These are phyloP conservation scores for Sarcoramphus papa DNA, from an alignment of 2,797 vertebrate species.

Conservation along the genomic window DNA sequence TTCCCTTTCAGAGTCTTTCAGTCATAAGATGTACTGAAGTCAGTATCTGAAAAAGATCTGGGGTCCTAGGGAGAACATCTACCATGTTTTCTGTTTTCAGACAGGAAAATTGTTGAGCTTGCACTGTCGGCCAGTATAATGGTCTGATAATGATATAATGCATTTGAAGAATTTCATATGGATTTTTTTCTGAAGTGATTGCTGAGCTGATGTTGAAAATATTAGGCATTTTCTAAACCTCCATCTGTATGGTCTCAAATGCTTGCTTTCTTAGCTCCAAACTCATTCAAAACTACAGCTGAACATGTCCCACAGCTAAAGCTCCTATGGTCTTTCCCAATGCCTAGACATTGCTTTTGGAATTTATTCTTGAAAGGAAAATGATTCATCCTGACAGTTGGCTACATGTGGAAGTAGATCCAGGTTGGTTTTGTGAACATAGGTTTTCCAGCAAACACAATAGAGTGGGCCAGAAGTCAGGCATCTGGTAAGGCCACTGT, in stretches of 20 bases:
- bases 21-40: background rate
- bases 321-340: background rate
- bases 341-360: background rate
- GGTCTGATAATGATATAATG: background rate
- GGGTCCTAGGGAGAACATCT: background rate
- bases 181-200: background rate
- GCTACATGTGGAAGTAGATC: background rate
- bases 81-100: background rate
- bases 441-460: background rate
- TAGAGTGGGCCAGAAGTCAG: background rate
- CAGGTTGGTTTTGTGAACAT: background rate
- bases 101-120: background rate
- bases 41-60: background rate
- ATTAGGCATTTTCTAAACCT: background rate
- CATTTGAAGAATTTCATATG: background rate
- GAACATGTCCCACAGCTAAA: background rate
- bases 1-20: background rate
- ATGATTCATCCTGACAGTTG: background rate
- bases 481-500: background rate
- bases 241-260: background rate
- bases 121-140: background rate
- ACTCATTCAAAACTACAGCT: background rate
- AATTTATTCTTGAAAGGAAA: background rate
- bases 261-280: background rate
- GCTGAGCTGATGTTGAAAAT: background rate